Conservation (phyloP, 2,113 vertebrate genomes). For the Sturnira hondurensis region DNA sequence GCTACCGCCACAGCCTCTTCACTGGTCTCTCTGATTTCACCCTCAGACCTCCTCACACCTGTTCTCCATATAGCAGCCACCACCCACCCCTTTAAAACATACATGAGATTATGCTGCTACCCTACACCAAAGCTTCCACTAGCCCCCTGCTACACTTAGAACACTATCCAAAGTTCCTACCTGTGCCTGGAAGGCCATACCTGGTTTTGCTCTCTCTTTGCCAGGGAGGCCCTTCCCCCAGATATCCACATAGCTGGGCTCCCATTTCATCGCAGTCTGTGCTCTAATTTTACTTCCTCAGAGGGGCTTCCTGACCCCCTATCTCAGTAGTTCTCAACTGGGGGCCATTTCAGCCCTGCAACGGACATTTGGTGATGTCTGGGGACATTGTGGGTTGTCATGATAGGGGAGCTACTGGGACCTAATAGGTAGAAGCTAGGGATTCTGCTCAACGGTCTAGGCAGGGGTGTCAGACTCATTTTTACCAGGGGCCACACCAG, state of each 20-base stretch:
- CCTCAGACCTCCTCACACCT: neutral
- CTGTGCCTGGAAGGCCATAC: neutral
- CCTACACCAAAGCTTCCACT: neutral
- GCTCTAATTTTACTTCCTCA: neutral
- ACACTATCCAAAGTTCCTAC: neutral
- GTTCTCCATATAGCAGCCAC: neutral
- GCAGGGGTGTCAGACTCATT: too few relatives aligned
- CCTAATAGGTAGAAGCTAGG: neutral
- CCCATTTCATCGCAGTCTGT: neutral
- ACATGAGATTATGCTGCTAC: neutral
- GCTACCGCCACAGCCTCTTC: neutral
- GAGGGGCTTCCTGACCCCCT: neutral
- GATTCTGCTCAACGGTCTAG: neutral
- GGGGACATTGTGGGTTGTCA: neutral
- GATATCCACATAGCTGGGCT: neutral
- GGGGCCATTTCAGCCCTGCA: neutral
- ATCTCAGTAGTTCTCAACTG: neutral
- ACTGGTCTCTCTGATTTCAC: neutral
- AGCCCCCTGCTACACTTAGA: neutral
- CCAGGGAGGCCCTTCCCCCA: neutral
- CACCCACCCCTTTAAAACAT: neutral
- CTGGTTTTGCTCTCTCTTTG: neutral
- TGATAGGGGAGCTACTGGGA: neutral
- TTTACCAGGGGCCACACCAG: too few relatives aligned
- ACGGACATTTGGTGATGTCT: neutral